Conservation (phyloP, 1,140 invertebrate species). For the Heliconius hermathena region DNA sequence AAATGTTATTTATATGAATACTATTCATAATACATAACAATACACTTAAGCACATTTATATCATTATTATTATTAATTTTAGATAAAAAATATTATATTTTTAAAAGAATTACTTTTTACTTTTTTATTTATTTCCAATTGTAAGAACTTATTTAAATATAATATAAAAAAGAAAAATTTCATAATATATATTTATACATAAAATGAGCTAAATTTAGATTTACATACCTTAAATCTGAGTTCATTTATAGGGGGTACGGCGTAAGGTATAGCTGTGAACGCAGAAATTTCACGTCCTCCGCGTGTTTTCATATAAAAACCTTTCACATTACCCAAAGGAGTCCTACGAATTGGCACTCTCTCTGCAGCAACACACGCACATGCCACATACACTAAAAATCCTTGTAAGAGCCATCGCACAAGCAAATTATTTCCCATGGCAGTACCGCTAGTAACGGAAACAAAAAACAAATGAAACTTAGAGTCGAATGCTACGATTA, state of each 20-base stretch:
- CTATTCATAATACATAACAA: too few relatives aligned
- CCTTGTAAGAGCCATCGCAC: conserved; percentile 6
- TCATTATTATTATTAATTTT: too few relatives aligned
- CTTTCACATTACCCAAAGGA: conserved; percentile 68
- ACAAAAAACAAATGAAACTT: conserved; percentile 57
- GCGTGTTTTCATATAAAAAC: conserved; percentile 75
- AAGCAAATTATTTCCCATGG: neutral
- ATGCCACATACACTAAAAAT: conserved; percentile 14
- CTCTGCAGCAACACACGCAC: conserved; percentile 21
- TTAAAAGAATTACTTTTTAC: too few relatives aligned
- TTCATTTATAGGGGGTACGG: conserved; percentile 84
- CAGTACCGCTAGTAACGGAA: conserved; percentile 37
- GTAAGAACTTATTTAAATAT: neutral
- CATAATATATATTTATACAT: neutral
- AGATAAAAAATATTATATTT: neutral
- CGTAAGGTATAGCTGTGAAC: conserved; percentile 84
- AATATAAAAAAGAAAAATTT: neutral
- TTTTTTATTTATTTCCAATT: neutral
- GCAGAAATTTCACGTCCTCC: conserved; percentile 78
- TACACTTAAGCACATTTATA: too few relatives aligned
- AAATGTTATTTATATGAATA: too few relatives aligned
- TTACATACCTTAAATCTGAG: conserved; percentile 84
- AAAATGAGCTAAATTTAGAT: neutral
- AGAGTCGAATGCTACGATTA: conserved; percentile 38
- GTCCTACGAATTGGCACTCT: conserved; percentile 40